phyloP scores from a whole-genome alignment of 1,140 invertebrate genomes.

The Diorhabda elongata region DNA sequence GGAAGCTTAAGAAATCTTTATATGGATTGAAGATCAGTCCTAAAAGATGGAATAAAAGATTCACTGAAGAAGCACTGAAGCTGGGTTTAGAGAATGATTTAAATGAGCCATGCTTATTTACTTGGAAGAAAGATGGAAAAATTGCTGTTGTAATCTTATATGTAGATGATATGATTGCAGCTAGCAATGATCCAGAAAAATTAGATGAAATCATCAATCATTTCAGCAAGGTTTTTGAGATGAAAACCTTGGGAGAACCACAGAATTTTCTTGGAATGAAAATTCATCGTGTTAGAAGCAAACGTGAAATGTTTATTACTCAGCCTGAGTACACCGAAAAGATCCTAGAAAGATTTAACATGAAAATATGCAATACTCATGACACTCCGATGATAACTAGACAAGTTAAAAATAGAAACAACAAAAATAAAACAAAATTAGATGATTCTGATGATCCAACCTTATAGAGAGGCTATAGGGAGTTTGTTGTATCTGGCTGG shows the following conservation, averaged over 20 bases:
- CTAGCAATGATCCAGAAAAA: too few species aligned
- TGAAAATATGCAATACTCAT: conserved; percentile 4
- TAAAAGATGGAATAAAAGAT: conserved; percentile 41
- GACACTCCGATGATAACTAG: background rate
- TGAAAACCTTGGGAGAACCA: too few species aligned
- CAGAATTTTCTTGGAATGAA: background rate
- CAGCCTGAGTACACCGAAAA: conserved; percentile 11
- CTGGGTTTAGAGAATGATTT: conserved; percentile 16
- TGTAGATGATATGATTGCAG: too few species aligned
- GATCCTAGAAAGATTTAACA: conserved; percentile 20
- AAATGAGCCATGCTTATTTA: conserved; percentile 5
- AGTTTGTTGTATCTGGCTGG: too few species aligned
- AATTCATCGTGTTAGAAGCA: background rate
- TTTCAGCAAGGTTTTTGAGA: too few species aligned
- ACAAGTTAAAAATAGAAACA: conserved; percentile 7
- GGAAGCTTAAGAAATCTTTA: conserved; percentile 36
- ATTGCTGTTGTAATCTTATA: too few species aligned
- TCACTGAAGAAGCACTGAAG: conserved; percentile 27
- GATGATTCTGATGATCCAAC: too few species aligned
- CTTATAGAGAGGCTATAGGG: too few species aligned
- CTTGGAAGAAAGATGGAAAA: background rate
- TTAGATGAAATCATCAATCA: too few species aligned
- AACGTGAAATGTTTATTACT: background rate
- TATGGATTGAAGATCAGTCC: conserved; percentile 40
- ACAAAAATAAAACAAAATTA: conserved; percentile 30